Evolutionary conservation across 2,797 vertebrate genomes (phyloP), one percentile per base, ranked within the genome.

Genomic region (Tadarida brasiliensis): DNA sequence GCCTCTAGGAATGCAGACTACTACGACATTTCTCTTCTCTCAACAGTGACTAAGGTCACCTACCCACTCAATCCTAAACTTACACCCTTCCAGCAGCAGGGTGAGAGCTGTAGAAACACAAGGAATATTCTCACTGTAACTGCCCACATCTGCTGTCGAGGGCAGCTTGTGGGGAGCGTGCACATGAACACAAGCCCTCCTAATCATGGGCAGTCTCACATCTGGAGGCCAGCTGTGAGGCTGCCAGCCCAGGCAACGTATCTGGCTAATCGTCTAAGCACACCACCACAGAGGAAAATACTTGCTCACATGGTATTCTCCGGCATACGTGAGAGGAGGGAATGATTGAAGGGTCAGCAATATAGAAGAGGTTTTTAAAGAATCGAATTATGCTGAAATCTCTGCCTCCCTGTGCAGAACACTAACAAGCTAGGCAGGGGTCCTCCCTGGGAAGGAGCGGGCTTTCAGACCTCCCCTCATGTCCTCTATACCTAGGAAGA

Each of bases 171-270:
- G n/a, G 39, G 9, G 63, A 28, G 51, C 3, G 26, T 14, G 76
- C 17, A 1, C 28, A 1, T 0, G 11, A 16, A 15, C 0, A 22
- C 9, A 1, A 39, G 89, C 22, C 12, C 2, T n/a, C 7, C 5
- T 1, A 5, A 17, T 12, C 73, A 0, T 0, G 33, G 63, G 56
- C 59, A 39, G 19, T 19, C 86, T 56, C n/a, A 30, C 2, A 12
- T 67, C 87, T 89, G 90, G 59, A 14, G 11, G n/a, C 74, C 87
- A 87, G 96, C 94, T 93, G 94, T 35, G 86, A 24, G 6, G 4
- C 68, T 8, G 33, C 19, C 30, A 5, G 67, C 35, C 51, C 90
- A 15, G 77, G 49, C 30, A 11, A 47, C 9, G 0, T 0, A 6
- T 80, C 74, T 74, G 63, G 57, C 88, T 70, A 28, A 86, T 15